Evolutionary conservation across 2,888 invertebrate species (phyloP), one percentile per base, ranked within the genome.

Genomic region (Rugalucina vietnamica): DNA sequence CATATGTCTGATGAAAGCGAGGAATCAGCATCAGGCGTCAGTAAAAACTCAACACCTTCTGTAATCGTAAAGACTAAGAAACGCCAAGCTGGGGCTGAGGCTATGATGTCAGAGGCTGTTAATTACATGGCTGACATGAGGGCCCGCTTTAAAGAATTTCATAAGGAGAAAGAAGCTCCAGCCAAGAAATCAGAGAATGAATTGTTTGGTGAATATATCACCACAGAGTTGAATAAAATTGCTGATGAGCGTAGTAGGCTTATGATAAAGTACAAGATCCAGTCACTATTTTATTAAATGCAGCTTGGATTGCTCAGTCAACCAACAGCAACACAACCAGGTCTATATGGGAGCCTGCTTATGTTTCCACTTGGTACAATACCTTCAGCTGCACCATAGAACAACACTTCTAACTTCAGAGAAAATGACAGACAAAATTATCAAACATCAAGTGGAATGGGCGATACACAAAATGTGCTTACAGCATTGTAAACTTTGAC

Each of bases 141-240:
- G n/a, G 54, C 54, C n/a, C 54, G 54, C 54, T 54, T 54, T 54
- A 54, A 54, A 54, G 54, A 54, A 24, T 21, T 54, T 54, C n/a
- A 18, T n/a, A 54, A 54, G 10, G 54, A 54, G 54, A 54, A 54
- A 54, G 54, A 54, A 10, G 54, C 24, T 54, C 54, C 54, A 54
- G 54, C 54, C 54, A 27, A 70, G 34, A 71, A 54, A 4, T 39
- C 70, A 12, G 78, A 78, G 21, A 49, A 71, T 36, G 78, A 49
- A 21, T 27, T 50, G 27, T 78, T 54, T 78, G 78, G 71, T 29
- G 14, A 78, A 50, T 78, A 78, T 78, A 8, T 78, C 10, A 37
- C 78, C 18, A 21, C 29, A 21, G 71, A 78, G 70, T 18, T 78
- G 70, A 49, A 43, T 70, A 78, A 78, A 32, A 50, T 78, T 39